Evolutionary conservation across 2,113 vertebrate species (phyloP), one percentile per base, ranked within the genome.

Genomic region (Larimichthys polyactis): DNA sequence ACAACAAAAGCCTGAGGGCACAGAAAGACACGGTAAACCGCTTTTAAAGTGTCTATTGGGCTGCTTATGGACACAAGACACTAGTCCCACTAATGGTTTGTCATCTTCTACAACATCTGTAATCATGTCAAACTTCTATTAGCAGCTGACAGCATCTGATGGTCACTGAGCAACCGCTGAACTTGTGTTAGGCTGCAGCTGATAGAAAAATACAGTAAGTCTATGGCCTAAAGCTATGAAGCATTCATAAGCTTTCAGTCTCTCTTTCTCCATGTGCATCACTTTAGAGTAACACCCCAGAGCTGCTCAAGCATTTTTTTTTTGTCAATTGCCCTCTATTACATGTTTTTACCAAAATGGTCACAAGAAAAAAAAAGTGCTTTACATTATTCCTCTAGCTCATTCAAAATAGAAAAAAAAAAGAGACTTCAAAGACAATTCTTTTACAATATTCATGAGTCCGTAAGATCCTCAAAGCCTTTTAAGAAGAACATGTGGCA

Each of bases 361-460:
- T 82, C 54, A 78, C 27, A 76, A 65, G 32, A 8, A 20, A 49
- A 40, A 40, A 44, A 51, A 58, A 44, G 14, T 19, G 12, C 46
- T 40, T 75, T 43, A 64, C 32, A 74, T 84, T 74, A 66, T 62
- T 80, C 32, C 74, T 87, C 62, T 32, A 52, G 36, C 60, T 82
- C 58, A 75, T 77, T 85, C 11, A 66, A 71, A 78, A 66, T 27
- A 24, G 29, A 4, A 51, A 75, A 77, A n/a, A n/a, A n/a, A 83
- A 75, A 84, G 17, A 78, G 27, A 79, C 85, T 82, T 84, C 88
- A 92, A 91, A 87, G 71, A 77, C 8, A 22, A 52, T 51, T 86
- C 82, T 51, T 66, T 82, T 92, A 73, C 78, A 89, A 91, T 89
- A 92, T 92, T 92, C 78, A 93, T 90, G 82, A 85, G 79, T 75